Conservation (phyloP, 1,140 invertebrate species). For the Octopus bimaculoides region DNA sequence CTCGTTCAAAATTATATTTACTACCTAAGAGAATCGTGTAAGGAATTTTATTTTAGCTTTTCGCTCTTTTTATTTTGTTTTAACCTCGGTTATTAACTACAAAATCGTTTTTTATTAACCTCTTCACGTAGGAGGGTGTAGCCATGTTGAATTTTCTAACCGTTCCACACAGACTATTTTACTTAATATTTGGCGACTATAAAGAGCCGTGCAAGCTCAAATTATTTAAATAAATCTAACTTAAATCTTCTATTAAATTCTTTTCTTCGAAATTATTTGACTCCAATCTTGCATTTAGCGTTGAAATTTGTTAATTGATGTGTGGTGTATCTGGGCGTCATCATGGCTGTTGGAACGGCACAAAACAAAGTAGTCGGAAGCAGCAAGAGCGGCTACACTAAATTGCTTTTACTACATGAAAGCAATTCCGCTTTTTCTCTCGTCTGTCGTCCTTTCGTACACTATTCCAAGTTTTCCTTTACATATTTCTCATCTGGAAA, state of each 20-base stretch:
- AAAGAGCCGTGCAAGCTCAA: no score
- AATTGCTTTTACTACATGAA: no score
- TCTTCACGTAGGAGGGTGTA: conserved; percentile 3
- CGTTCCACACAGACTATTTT: not conserved
- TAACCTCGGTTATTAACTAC: not conserved
- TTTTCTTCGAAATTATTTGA: no score
- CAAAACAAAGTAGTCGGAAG: not conserved
- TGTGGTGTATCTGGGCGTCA: not conserved
- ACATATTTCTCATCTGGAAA: no score
- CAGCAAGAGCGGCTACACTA: not conserved
- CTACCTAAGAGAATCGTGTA: not conserved
- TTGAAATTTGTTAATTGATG: no score
- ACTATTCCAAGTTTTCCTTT: no score
- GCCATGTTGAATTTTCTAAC: conserved; percentile 1
- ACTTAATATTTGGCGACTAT: no score
- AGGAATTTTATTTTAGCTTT: not conserved
- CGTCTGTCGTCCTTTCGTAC: no score
- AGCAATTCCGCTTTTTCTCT: no score
- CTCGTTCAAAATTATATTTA: not conserved
- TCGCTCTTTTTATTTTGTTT: not conserved
- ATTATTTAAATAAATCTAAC: no score
- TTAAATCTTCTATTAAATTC: no score
- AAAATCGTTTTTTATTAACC: not conserved
- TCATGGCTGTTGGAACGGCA: conserved; percentile 10
- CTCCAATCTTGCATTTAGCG: no score